Evolutionary conservation across 2,113 vertebrate species (phyloP).

Genomic region (Antechinus stuartii): DNA sequence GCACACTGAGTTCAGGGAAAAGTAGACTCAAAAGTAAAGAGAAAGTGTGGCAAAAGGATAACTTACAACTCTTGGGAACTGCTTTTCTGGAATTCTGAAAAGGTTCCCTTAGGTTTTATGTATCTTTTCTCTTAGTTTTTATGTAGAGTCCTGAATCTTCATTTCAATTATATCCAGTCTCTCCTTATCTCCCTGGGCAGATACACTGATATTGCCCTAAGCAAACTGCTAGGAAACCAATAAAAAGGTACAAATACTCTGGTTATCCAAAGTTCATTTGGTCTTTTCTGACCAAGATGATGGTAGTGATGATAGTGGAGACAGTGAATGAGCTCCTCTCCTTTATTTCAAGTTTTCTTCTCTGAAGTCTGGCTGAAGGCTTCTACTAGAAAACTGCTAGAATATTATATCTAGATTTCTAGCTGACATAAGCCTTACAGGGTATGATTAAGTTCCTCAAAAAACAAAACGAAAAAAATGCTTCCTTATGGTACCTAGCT

Average conservation of each 20-base stretch:
- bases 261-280: not conserved
- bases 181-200: not conserved
- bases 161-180: not conserved
- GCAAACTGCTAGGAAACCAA: not conserved
- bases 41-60: not conserved
- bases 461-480: not conserved
- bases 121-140: not conserved
- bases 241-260: not conserved
- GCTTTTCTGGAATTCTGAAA: not conserved
- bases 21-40: not conserved
- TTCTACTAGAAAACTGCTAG: not conserved
- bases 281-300: not conserved
- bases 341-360: not conserved
- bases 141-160: not conserved
- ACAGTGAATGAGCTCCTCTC: not conserved
- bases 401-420: not conserved
- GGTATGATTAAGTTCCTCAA: too few relatives aligned
- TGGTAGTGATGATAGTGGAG: not conserved
- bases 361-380: not conserved
- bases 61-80: not conserved
- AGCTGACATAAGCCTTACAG: not conserved
- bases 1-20: not conserved
- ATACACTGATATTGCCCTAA: not conserved
- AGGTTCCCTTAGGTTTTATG: not conserved
- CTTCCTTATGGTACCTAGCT: not conserved